A percentile compares a stretch with the other conserved stretches of the same genome.
phyloP scores from a whole-genome alignment of 2,888 invertebrate genomes.

The Cinara cedri region DNA sequence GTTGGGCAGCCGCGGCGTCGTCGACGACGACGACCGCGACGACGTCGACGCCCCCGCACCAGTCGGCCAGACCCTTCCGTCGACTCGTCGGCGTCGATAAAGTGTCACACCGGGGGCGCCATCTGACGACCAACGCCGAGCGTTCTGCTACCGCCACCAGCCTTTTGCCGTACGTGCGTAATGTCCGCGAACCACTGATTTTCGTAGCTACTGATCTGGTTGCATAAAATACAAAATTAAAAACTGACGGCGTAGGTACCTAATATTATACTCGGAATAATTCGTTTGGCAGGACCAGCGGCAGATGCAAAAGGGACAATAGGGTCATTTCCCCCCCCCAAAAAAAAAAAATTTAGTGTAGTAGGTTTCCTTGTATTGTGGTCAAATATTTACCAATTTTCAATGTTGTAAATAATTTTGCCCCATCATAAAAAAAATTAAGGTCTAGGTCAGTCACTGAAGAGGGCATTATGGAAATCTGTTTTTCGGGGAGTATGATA shows the following conservation, averaged over 20 bases:
- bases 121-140: conserved; percentile 53
- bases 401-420: too few relatives aligned
- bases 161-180: background rate
- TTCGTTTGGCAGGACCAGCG: too few relatives aligned
- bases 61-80: conserved; percentile 48
- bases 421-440: background rate
- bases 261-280: background rate
- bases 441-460: background rate
- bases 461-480: too few relatives aligned
- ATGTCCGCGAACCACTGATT: background rate
- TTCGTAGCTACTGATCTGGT: too few relatives aligned
- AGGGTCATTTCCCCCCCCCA: too few relatives aligned
- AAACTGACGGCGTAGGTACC: background rate
- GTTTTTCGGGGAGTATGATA: background rate
- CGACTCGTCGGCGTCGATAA: conserved; percentile 55
- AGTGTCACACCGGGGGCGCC: conserved; percentile 53
- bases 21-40: conserved; percentile 12
- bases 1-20: conserved; percentile 21
- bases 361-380: background rate
- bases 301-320: too few relatives aligned
- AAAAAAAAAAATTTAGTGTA: too few relatives aligned
- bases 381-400: too few relatives aligned
- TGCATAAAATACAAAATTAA: background rate
- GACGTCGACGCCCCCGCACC: conserved; percentile 44
- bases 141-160: conserved; percentile 9